Evolutionary conservation across 2,888 invertebrate species (phyloP), one percentile per base, ranked within the genome.

Genomic region (Nebria salina): DNA sequence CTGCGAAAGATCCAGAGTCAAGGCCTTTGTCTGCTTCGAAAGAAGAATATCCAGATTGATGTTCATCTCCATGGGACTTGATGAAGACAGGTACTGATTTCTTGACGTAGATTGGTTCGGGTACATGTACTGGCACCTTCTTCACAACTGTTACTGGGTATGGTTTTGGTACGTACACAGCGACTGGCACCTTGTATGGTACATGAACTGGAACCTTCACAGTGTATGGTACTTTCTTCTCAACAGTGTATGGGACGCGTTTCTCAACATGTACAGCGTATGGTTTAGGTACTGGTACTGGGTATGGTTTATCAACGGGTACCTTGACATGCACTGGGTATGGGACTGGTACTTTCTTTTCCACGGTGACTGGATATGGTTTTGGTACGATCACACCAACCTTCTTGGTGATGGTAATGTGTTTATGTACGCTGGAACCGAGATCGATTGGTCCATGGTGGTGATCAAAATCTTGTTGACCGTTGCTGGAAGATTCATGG

Each of bases 341-440:
- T 64, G 80, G 80, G 80, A 75, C 75, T 68, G 80, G 80, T 13
- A 75, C 70, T 34, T 80, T 80, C 80, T 80, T 80, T 41, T 80
- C 80, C 70, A 80, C 80, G 15, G 73, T 73, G 42, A 80, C 80
- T 5, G 80, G 80, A 75, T 80, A 80, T 20, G 80, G 80, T 68
- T 80, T 75, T 4, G 80, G 80, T 26, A 80, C 80, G 9, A 75
- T 75, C 7, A 80, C 75, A 26, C 80, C 80, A 6, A 80, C 15
- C 70, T 80, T 80, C 75, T 80, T 80, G 75, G 80, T 80, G 70
- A 80, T 80, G 68, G 80, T 80, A 75, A 80, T 80, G 70, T 80
- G 80, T 75, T 80, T 80, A 70, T 80, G 80, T 13, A 75, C 68
- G 54, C 20, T 13, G 13, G 75, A 75, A 5, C 80, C 80, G n/a